These are phyloP conservation scores for Kradibia gibbosae DNA, from an alignment of 1,140 invertebrate genomes.

Conservation along the genomic window DNA sequence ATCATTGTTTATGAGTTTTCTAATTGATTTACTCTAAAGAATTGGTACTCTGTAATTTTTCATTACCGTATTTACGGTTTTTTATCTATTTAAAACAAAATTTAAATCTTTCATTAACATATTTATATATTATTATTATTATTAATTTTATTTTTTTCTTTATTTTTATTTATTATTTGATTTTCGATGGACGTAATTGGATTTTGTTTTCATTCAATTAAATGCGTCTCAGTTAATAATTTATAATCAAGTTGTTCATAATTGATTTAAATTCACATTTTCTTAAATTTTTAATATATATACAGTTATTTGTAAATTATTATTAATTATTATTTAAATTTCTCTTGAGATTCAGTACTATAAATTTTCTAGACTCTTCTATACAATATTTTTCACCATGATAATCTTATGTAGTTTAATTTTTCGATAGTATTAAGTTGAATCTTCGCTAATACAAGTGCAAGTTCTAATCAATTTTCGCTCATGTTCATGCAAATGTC, in stretches of 20 bases:
- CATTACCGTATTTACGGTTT: too few relatives aligned
- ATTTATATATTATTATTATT: too few relatives aligned
- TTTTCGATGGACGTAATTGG: too few relatives aligned
- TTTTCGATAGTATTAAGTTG: background rate
- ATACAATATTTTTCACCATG: background rate
- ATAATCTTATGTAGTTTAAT: background rate
- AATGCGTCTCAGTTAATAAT: background rate
- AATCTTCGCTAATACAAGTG: background rate
- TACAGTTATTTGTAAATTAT: background rate
- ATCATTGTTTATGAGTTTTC: too few relatives aligned
- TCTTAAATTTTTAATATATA: background rate
- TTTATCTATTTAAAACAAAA: too few relatives aligned
- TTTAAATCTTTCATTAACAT: too few relatives aligned
- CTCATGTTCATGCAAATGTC: background rate
- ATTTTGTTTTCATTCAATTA: background rate
- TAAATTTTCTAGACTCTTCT: background rate
- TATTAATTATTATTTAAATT: background rate
- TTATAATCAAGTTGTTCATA: background rate
- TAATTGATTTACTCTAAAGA: too few relatives aligned
- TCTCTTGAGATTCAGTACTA: background rate
- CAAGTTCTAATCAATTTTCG: background rate
- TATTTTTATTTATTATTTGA: too few relatives aligned
- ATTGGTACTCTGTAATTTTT: too few relatives aligned
- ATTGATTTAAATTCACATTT: too few relatives aligned
- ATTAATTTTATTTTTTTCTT: too few relatives aligned